These are phyloP conservation scores for Enteromius trimaculatus DNA, from an alignment of 2,797 vertebrate species.

Conservation along the genomic window DNA sequence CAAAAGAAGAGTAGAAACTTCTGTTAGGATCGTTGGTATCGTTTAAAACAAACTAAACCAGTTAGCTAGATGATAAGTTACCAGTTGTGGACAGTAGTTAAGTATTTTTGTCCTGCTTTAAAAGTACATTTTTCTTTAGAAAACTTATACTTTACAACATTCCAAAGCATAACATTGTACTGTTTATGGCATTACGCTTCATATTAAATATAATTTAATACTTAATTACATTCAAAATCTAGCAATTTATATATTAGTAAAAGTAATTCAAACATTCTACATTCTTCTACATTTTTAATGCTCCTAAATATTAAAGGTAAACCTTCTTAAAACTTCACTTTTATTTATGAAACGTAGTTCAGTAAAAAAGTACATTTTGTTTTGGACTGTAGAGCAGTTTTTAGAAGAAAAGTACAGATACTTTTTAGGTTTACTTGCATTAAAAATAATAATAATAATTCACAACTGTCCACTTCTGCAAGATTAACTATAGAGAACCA, in stretches of 20 bases:
- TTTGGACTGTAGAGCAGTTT: too few species aligned
- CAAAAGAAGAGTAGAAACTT: constrained; percentile 41
- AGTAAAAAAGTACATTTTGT: too few species aligned
- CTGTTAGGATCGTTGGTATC: constrained; percentile 30
- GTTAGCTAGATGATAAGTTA: background rate
- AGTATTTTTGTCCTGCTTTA: background rate
- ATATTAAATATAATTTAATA: background rate
- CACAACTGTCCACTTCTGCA: background rate
- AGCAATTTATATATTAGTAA: background rate
- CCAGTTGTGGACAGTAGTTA: background rate
- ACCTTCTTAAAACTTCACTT: too few species aligned
- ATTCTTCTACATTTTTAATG: background rate
- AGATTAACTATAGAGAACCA: background rate
- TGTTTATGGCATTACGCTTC: background rate
- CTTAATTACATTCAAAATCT: background rate
- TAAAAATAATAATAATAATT: background rate
- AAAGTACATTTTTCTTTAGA: background rate
- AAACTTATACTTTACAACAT: background rate
- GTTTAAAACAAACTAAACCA: background rate
- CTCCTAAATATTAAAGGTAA: background rate
- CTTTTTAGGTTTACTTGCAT: background rate
- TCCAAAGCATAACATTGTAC: background rate
- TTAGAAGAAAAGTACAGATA: background rate
- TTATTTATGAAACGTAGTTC: background rate
- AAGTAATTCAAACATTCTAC: background rate